Base-by-base conservation (phyloP, 1,140 invertebrate genomes). In the Protaetia brevitarsis region DNA sequence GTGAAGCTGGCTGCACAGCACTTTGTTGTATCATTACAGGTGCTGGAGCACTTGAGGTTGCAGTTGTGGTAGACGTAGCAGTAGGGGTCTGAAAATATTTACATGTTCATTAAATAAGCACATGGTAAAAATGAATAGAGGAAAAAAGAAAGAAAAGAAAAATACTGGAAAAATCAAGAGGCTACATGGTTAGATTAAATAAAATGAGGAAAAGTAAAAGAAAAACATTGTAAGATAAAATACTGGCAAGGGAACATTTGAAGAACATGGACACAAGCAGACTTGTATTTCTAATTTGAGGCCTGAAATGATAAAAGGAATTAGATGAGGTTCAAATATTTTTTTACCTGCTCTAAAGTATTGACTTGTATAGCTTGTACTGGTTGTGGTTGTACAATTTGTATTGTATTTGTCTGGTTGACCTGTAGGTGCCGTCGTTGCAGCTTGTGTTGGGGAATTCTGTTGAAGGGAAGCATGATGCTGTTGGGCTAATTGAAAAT, bases 401-500 rank as follows among this genome's bases (percentile, higher is more conserved):
- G 86, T 72, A 88, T 87, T 4, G 87, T 83, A 68, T 85, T 84
- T 57, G 72, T n/a, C 72, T 3, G 74, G 58, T 58, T 70, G 72
- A 74, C 71, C 61, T 74, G 73, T 65, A 74, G 74, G 69, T 27
- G 77, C 77, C 10, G 75, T 71, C 31, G 66, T 36, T 72, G 71
- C 67, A 13, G 74, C 69, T 71, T 79, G 76, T 37, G 79, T 76
- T 57, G 77, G 78, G 61, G 81, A 75, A 51, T 79, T 79, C 66
- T 85, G 83, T 75, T 86, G 87, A 67, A 88, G 86, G 23, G 84
- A 79, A 72, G 87, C 83, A 76, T 90, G 89, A 74, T 92, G 88
- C 72, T 93, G 90, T 70, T 94, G 91, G 2, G 91, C 89, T 64
- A 95, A 79, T 82, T 95, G 92, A 66, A 94, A 87, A 76, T 93